Percentiles rank a stretch among this genome's conserved stretches.
These are phyloP conservation scores for Clanis bilineata DNA, from an alignment of 2,888 invertebrate species.

Conservation along the genomic window DNA sequence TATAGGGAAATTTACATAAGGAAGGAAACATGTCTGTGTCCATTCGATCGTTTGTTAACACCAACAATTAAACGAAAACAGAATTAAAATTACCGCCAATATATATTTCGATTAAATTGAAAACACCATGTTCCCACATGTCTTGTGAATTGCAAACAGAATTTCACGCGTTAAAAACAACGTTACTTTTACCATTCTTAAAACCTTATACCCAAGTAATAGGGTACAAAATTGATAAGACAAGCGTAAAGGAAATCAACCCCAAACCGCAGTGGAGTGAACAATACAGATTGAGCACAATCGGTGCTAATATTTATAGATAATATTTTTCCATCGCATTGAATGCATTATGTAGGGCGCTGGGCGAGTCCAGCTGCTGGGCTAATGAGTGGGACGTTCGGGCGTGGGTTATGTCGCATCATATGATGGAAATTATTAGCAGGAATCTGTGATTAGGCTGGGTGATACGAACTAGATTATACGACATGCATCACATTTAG, in stretches of 20 bases:
- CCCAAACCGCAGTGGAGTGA: slow-evolving; percentile 45
- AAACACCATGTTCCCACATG: slow-evolving; percentile 63
- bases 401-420: background rate
- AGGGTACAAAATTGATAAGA: background rate
- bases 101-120: slow-evolving; percentile 56
- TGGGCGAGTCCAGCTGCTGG: slow-evolving; percentile 24
- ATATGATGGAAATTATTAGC: no score
- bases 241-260: background rate
- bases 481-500: no score
- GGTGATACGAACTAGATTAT: no score
- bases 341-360: no score
- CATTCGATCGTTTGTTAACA: background rate
- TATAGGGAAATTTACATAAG: background rate
- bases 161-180: slow-evolving; percentile 28
- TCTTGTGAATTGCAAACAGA: slow-evolving; percentile 61
- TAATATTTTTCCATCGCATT: slow-evolving; percentile 64
- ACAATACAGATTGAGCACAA: slow-evolving; percentile 61
- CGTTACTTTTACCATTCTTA: slow-evolving; percentile 20
- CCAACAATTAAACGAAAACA: slow-evolving; percentile 7
- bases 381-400: background rate
- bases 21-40: background rate
- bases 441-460: no score
- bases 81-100: slow-evolving; percentile 8
- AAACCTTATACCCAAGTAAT: slow-evolving; percentile 6
- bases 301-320: slow-evolving; percentile 72